Conservation (phyloP, 35 echinoderm and acorn worm genomes). For the Stichopus chloronotus region DNA sequence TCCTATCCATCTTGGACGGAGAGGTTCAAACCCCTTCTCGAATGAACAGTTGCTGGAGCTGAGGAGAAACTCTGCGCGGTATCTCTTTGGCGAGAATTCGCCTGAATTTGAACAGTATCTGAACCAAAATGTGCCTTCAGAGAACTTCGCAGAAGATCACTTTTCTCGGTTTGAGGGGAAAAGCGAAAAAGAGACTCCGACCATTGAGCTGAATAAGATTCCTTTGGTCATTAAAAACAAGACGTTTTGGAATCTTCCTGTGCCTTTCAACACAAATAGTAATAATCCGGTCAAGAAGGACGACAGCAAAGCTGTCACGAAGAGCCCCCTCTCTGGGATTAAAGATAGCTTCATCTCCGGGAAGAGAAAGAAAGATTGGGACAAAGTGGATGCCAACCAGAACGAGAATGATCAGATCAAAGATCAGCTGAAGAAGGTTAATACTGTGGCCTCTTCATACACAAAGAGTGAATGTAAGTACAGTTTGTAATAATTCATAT, state of each 20-base stretch:
- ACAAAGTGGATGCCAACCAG: background rate
- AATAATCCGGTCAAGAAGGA: background rate
- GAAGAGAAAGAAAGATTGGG: constrained; percentile 6
- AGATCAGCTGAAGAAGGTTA: background rate
- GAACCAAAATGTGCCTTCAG: constrained; percentile 25
- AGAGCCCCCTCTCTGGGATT: background rate
- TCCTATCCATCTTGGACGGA: constrained; percentile 26
- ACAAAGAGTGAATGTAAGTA: constrained; percentile 35
- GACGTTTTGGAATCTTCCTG: background rate
- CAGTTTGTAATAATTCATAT: too few species aligned
- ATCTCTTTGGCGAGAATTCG: constrained; percentile 50
- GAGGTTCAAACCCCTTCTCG: background rate
- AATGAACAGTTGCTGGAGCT: constrained; percentile 24
- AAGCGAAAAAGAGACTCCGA: background rate
- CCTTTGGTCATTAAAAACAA: constrained; percentile 1
- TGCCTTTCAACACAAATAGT: constrained; percentile 21
- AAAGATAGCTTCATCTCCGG: background rate
- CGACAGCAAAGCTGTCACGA: background rate
- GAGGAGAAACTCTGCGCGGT: constrained; percentile 18
- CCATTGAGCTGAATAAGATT: constrained; percentile 24
- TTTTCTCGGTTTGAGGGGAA: background rate
- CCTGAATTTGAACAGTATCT: constrained; percentile 59
- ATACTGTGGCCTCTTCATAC: background rate
- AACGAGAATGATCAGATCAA: background rate
- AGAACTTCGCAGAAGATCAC: constrained; percentile 30